Conservation (phyloP, 2,888 invertebrate genomes). For the Melieria picta region DNA sequence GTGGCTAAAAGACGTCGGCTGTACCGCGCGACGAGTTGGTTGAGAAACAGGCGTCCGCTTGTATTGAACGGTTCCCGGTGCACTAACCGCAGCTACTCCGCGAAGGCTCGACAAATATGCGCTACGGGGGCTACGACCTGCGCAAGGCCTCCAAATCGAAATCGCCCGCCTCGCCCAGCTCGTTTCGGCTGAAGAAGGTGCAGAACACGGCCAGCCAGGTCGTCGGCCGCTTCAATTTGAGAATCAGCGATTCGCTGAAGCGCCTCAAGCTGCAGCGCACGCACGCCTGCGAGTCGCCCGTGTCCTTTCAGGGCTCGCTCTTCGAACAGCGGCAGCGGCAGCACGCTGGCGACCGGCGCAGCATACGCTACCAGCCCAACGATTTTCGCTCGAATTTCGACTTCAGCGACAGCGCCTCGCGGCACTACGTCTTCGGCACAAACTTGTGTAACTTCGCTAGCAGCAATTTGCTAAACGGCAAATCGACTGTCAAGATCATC, state of each 20-base stretch:
- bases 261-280: slow-evolving; percentile 42
- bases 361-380: slow-evolving; percentile 51
- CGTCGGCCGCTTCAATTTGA: slow-evolving; percentile 59
- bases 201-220: slow-evolving; percentile 62
- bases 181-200: slow-evolving; percentile 58
- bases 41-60: background rate
- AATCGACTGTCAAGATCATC: slow-evolving; percentile 57
- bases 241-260: slow-evolving; percentile 55
- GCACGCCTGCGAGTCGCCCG: slow-evolving; percentile 57
- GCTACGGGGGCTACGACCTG: slow-evolving; percentile 65
- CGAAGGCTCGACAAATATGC: slow-evolving; percentile 50
- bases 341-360: slow-evolving; percentile 20
- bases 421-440: slow-evolving; percentile 58
- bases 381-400: slow-evolving; percentile 57
- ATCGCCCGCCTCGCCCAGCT: slow-evolving; percentile 48
- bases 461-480: slow-evolving; percentile 59
- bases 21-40: background rate
- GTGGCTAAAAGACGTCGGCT: slow-evolving; percentile 12
- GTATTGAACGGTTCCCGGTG: background rate
- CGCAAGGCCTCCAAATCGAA: slow-evolving; percentile 61
- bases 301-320: slow-evolving; percentile 63
- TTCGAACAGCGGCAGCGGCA: slow-evolving; percentile 54
- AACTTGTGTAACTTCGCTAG: slow-evolving; percentile 59
- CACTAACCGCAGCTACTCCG: background rate
- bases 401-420: slow-evolving; percentile 23